phyloP scores from a whole-genome alignment of 2,888 invertebrate species.

The Rhodophaea formosa region DNA sequence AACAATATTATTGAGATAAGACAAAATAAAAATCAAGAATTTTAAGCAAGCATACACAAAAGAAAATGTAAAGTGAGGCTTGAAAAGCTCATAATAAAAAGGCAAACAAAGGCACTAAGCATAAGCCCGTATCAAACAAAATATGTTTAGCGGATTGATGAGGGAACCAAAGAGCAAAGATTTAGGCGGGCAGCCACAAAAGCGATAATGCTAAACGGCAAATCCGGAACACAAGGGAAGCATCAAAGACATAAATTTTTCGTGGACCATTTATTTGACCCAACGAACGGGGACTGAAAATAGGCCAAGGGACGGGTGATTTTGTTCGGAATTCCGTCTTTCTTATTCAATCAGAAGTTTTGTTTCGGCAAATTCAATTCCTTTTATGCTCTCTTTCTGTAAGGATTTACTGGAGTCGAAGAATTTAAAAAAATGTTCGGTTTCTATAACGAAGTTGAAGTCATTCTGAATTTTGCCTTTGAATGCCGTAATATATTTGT shows the following conservation, averaged over 20 bases:
- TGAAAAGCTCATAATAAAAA: neutral
- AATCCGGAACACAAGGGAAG: slow-evolving; percentile 50
- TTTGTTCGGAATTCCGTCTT: slow-evolving; percentile 33
- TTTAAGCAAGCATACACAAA: neutral
- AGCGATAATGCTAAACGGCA: slow-evolving; percentile 26
- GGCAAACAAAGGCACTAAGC: neutral
- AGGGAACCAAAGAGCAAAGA: slow-evolving; percentile 1
- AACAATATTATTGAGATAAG: too few species aligned
- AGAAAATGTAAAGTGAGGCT: neutral
- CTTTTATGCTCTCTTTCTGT: slow-evolving; percentile 23
- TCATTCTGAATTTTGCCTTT: slow-evolving; percentile 6
- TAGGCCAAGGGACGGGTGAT: slow-evolving; percentile 46
- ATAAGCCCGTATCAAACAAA: neutral
- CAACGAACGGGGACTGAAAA: slow-evolving; percentile 50
- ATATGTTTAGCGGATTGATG: neutral
- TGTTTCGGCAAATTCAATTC: slow-evolving; percentile 29
- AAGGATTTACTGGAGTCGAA: slow-evolving; percentile 16
- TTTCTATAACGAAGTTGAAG: slow-evolving; percentile 5
- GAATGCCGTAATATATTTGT: neutral
- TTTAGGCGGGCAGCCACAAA: slow-evolving; percentile 17
- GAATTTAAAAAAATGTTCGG: slow-evolving; percentile 13
- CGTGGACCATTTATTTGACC: slow-evolving; percentile 71
- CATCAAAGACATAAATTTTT: slow-evolving; percentile 66
- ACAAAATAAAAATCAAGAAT: too few species aligned
- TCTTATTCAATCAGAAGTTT: slow-evolving; percentile 28